Conservation (phyloP, 2,113 vertebrate genomes). For the Mustelus asterias region DNA sequence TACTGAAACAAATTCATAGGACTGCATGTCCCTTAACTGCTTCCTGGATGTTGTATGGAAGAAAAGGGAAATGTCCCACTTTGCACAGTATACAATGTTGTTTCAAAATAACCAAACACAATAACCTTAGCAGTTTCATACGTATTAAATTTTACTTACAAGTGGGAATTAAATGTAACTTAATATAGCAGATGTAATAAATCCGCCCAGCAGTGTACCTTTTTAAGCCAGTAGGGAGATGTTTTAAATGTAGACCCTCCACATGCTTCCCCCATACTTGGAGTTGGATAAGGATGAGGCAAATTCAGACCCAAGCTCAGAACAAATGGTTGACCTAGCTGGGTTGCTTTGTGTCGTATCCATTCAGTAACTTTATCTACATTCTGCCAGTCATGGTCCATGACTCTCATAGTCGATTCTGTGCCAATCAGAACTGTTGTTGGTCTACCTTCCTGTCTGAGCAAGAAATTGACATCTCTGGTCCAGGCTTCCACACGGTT, state of each 20-base stretch:
- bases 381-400: constrained; percentile 72
- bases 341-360: constrained; percentile 65
- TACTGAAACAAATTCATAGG: background rate
- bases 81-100: background rate
- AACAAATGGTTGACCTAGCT: constrained; percentile 66
- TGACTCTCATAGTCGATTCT: constrained; percentile 65
- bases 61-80: background rate
- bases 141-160: background rate
- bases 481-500: constrained; percentile 97
- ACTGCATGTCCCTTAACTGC: background rate
- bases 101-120: background rate
- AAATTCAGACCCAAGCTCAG: constrained; percentile 91
- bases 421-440: constrained; percentile 67
- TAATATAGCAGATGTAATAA: background rate
- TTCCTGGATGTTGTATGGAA: background rate
- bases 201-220: constrained; percentile 52
- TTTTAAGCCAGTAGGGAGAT: constrained; percentile 85
- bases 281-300: constrained; percentile 84
- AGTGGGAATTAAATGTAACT: background rate
- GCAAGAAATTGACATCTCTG: constrained; percentile 77
- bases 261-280: constrained; percentile 73
- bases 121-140: background rate
- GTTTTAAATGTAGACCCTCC: constrained; percentile 88
- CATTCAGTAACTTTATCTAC: constrained; percentile 69
- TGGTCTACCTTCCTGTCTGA: constrained; percentile 84